These are phyloP conservation scores for Manis pentadactyla DNA, from an alignment of 2,797 vertebrate species.

Conservation along the genomic window DNA sequence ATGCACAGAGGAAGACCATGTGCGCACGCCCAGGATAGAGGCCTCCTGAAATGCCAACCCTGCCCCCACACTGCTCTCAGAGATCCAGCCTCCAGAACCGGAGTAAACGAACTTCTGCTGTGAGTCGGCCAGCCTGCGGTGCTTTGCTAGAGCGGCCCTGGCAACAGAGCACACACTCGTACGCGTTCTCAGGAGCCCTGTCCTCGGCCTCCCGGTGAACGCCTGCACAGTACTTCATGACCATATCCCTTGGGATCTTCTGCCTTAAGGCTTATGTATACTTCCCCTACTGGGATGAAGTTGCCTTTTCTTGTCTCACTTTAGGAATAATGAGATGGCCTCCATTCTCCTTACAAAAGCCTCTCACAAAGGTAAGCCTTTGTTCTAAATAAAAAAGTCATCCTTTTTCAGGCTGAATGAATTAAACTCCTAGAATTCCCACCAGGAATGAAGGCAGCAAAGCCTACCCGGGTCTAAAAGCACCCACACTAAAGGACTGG, in stretches of 20 bases:
- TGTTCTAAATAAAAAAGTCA: slow-evolving; percentile 26
- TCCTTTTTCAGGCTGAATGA: background rate
- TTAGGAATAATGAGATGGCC: background rate
- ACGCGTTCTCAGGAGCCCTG: background rate
- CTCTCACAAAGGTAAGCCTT: slow-evolving; percentile 51
- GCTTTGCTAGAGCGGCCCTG: background rate
- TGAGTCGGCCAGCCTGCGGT: background rate
- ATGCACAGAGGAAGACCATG: background rate
- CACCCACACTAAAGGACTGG: background rate
- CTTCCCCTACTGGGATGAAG: background rate
- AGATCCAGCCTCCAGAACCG: background rate
- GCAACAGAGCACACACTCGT: background rate
- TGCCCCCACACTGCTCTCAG: background rate
- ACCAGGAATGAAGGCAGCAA: background rate
- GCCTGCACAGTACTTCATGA: background rate
- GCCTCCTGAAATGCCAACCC: background rate
- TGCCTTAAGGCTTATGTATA: background rate
- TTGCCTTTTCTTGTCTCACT: background rate
- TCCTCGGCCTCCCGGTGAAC: too few species aligned
- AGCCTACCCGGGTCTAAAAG: background rate
- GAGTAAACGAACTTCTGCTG: background rate
- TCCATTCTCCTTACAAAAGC: background rate
- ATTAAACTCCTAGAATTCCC: background rate
- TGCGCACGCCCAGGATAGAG: background rate
- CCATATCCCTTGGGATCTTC: background rate